These are phyloP conservation scores for Silurus meridionalis DNA, from an alignment of 2,113 vertebrate species.

Conservation along the genomic window DNA sequence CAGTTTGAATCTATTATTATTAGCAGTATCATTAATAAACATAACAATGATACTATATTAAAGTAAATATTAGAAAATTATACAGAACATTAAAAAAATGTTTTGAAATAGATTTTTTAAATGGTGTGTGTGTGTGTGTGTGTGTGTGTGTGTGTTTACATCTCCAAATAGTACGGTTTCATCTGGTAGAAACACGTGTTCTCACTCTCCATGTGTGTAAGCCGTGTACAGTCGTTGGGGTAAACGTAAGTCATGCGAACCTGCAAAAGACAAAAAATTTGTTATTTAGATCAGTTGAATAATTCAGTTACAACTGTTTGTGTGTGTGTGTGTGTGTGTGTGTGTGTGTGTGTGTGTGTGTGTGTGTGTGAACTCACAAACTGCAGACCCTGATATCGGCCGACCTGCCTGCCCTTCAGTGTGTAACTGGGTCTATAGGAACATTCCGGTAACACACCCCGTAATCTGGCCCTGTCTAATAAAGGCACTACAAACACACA, in stretches of 20 bases:
- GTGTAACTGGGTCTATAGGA: constrained; percentile 87
- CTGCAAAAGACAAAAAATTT: constrained; percentile 62
- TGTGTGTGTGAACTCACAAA: constrained; percentile 80
- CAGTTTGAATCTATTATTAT: no score
- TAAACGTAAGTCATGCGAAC: constrained; percentile 88
- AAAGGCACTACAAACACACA: constrained; percentile 76
- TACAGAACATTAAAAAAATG: no score
- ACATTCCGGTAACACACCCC: constrained; percentile 80
- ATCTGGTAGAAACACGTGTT: constrained; percentile 88
- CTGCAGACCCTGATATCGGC: constrained; percentile 90
- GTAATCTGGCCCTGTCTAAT: constrained; percentile 74
- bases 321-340: background rate
- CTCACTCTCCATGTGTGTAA: constrained; percentile 90
- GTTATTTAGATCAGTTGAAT: background rate
- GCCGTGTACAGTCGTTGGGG: constrained; percentile 91
- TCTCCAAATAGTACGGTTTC: constrained; percentile 72
- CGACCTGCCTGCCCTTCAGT: constrained; percentile 77
- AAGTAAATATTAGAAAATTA: no score
- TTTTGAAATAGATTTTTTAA: no score
- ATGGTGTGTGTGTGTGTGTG: background rate
- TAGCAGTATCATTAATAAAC: no score
- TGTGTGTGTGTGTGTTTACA: constrained; percentile 63
- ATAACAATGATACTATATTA: no score
- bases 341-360: background rate
- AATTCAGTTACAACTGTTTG: background rate